A percentile compares a stretch with the other conserved stretches of the same genome.
Evolutionary conservation across 1,140 invertebrate genomes (phyloP).

Genomic region (Drosophila chauvacae): DNA sequence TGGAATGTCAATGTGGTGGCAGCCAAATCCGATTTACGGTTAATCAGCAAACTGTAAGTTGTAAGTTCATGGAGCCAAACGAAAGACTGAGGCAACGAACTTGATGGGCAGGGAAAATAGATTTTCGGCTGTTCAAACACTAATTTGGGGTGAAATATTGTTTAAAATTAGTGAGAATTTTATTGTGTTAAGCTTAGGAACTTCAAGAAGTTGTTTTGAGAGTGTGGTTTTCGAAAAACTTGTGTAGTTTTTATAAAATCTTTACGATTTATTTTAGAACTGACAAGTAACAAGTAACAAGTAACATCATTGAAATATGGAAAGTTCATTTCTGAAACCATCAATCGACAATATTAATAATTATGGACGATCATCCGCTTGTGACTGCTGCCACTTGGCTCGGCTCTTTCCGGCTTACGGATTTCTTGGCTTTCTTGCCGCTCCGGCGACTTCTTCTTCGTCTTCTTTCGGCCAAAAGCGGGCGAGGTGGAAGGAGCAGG

Average conservation of each 20-base stretch:
- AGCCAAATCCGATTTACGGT: not conserved
- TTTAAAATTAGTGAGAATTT: not conserved
- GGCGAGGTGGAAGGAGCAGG: not conserved
- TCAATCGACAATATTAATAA: constrained; percentile 5
- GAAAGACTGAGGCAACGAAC: constrained; percentile 75
- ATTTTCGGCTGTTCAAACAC: not conserved
- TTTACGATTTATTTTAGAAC: not conserved
- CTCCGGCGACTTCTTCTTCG: constrained; percentile 13
- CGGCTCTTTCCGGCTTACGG: constrained; percentile 41
- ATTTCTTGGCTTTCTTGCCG: constrained; percentile 33
- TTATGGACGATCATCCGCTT: constrained; percentile 29
- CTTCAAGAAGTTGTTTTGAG: too few relatives aligned
- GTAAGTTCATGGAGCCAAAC: constrained; percentile 5
- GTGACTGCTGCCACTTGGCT: constrained; percentile 17
- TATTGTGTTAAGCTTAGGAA: too few relatives aligned
- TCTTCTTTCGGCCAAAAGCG: constrained; percentile 27
- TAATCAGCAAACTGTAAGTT: not conserved
- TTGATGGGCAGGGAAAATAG: not conserved
- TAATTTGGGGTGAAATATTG: not conserved
- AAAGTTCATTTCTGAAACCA: constrained; percentile 10
- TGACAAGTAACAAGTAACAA: not conserved
- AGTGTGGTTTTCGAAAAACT: not conserved
- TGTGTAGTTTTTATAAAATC: not conserved
- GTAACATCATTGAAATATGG: not conserved
- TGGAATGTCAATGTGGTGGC: constrained; percentile 7